phyloP scores from a whole-genome alignment of 2,888 invertebrate species.

The Xylota sylvarum region DNA sequence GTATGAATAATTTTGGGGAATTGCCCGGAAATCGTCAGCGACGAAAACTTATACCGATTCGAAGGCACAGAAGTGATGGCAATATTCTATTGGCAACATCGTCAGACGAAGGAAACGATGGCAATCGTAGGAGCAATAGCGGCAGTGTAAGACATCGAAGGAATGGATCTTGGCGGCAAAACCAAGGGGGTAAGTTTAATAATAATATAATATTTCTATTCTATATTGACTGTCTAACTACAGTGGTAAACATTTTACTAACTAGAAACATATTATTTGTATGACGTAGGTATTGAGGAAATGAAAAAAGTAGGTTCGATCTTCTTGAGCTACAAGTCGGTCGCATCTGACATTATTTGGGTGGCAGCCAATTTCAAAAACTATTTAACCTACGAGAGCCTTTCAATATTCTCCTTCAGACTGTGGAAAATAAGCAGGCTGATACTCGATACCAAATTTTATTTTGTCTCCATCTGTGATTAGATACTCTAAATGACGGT shows the following conservation, averaged over 20 bases:
- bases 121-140: constrained; percentile 1
- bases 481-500: no score
- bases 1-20: constrained; percentile 63
- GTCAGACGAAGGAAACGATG: constrained; percentile 44
- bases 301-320: no score
- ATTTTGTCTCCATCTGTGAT: no score
- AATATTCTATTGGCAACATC: constrained; percentile 75
- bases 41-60: constrained; percentile 72
- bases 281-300: background rate
- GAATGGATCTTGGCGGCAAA: constrained; percentile 51
- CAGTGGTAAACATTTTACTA: background rate
- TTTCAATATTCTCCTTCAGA: no score
- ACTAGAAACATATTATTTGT: background rate
- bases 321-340: background rate
- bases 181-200: constrained; percentile 39
- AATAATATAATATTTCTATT: no score
- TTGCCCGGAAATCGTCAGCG: constrained; percentile 33
- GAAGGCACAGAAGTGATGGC: constrained; percentile 78
- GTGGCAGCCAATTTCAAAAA: background rate
- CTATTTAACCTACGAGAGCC: background rate
- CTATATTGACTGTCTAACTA: no score
- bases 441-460: no score
- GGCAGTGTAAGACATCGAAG: constrained; percentile 24
- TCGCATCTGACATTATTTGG: background rate
- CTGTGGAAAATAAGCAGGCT: no score